Conservation (phyloP, 2,113 vertebrate species). For the Ailuropoda melanoleuca region DNA sequence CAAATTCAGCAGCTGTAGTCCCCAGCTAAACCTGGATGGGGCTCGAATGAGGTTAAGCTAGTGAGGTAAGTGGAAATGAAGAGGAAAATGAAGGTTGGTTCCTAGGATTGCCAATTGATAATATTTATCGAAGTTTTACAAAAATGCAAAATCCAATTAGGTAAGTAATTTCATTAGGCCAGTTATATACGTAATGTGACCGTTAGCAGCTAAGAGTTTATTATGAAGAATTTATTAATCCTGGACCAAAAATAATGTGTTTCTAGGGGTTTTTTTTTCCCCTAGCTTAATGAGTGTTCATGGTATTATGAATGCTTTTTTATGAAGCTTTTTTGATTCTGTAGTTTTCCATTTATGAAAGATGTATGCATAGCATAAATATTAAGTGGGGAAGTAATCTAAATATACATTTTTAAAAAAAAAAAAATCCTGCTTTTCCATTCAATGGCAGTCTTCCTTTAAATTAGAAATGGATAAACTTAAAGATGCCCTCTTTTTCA, state of each 20-base stretch:
- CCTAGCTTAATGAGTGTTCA: neutral
- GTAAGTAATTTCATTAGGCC: neutral
- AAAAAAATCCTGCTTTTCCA: neutral
- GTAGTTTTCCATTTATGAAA: conserved; percentile 3
- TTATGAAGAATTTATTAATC: neutral
- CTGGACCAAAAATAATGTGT: neutral
- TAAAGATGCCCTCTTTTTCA: conserved; percentile 19
- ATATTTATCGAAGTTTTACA: neutral
- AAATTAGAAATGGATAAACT: conserved; percentile 29
- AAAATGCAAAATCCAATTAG: neutral
- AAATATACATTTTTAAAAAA: neutral
- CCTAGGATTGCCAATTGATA: neutral
- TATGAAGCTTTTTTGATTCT: neutral
- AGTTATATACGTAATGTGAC: neutral
- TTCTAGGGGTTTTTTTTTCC: neutral
- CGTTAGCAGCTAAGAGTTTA: neutral
- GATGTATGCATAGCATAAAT: neutral
- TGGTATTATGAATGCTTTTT: neutral
- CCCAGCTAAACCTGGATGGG: neutral
- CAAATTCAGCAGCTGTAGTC: neutral
- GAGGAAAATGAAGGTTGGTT: neutral
- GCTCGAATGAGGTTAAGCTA: neutral
- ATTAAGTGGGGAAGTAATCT: neutral
- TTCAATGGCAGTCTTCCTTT: neutral
- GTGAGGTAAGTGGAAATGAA: neutral